Evolutionary conservation across 2,113 vertebrate genomes (phyloP).

Genomic region (Ariopsis seemanni): DNA sequence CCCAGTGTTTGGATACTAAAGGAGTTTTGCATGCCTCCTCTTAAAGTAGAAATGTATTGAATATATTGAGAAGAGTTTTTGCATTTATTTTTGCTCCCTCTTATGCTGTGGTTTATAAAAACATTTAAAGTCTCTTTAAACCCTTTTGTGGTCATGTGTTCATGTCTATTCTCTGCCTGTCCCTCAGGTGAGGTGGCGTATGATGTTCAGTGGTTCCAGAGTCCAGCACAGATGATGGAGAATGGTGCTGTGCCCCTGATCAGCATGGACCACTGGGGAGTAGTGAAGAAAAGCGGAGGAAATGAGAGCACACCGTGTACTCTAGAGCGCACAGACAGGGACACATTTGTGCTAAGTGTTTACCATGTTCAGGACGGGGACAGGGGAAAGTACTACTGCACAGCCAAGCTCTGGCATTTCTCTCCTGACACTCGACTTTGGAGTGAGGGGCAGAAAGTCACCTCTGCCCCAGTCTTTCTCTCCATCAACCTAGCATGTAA

Average conservation of each 20-base stretch:
- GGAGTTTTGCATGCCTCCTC: neutral
- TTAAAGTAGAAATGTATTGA: neutral
- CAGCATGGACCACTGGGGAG: slow-evolving; percentile 80
- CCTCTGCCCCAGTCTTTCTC: slow-evolving; percentile 78
- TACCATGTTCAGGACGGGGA: slow-evolving; percentile 81
- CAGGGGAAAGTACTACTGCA: slow-evolving; percentile 86
- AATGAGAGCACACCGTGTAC: slow-evolving; percentile 83
- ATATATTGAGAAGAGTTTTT: neutral
- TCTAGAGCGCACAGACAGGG: slow-evolving; percentile 75
- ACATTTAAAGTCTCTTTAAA: neutral
- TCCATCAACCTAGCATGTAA: slow-evolving; percentile 87
- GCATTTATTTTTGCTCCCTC: neutral
- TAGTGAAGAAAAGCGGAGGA: slow-evolving; percentile 73
- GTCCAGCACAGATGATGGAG: slow-evolving; percentile 66
- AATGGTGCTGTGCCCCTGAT: slow-evolving; percentile 68
- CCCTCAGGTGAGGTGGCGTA: slow-evolving; percentile 83
- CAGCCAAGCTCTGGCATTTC: slow-evolving; percentile 84
- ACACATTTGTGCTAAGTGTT: slow-evolving; percentile 81
- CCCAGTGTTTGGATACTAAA: neutral
- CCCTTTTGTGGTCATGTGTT: neutral
- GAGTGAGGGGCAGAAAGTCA: slow-evolving; percentile 79
- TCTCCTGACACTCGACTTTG: slow-evolving; percentile 78
- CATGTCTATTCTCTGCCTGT: neutral
- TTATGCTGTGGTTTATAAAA: neutral
- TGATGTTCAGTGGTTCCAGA: slow-evolving; percentile 87